phyloP scores from a whole-genome alignment of 2,888 invertebrate genomes.

The Isoperla grammatica region DNA sequence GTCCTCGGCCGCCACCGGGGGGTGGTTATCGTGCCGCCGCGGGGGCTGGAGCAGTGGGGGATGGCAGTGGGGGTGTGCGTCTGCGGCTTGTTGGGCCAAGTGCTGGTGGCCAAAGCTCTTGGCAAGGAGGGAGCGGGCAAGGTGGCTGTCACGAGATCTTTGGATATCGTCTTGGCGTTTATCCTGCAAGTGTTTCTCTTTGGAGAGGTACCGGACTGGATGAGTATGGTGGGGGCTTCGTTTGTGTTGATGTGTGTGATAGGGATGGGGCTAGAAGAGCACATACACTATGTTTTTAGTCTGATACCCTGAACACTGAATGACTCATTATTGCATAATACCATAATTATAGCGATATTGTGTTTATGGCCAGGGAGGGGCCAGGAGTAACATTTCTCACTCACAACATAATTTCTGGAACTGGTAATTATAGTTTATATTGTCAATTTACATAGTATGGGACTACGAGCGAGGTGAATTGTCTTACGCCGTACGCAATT shows the following conservation, averaged over 20 bases:
- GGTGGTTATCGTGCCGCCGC: slow-evolving; percentile 33
- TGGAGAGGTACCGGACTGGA: slow-evolving; percentile 43
- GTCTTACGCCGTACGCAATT: no score
- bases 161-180: slow-evolving; percentile 47
- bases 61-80: slow-evolving; percentile 28
- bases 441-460: no score
- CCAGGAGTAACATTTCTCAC: no score
- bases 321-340: no score
- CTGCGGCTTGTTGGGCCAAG: slow-evolving; percentile 27
- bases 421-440: no score
- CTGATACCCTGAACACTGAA: slow-evolving; percentile 39
- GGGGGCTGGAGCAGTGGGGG: slow-evolving; percentile 39
- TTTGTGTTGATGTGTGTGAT: slow-evolving; percentile 43
- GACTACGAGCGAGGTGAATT: no score
- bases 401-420: no score
- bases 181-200: slow-evolving; percentile 43
- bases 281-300: slow-evolving; percentile 42
- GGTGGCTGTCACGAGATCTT: slow-evolving; percentile 45
- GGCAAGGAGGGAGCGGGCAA: slow-evolving; percentile 46
- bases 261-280: slow-evolving; percentile 45
- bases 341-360: no score
- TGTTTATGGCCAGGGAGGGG: no score
- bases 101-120: slow-evolving; percentile 45
- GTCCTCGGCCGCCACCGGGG: slow-evolving; percentile 28
- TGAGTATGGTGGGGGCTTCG: slow-evolving; percentile 42